Percentiles rank a stretch among this genome's conserved stretches.
Conservation (phyloP, 2,888 invertebrate species). For the Coleophora flavipennella region DNA sequence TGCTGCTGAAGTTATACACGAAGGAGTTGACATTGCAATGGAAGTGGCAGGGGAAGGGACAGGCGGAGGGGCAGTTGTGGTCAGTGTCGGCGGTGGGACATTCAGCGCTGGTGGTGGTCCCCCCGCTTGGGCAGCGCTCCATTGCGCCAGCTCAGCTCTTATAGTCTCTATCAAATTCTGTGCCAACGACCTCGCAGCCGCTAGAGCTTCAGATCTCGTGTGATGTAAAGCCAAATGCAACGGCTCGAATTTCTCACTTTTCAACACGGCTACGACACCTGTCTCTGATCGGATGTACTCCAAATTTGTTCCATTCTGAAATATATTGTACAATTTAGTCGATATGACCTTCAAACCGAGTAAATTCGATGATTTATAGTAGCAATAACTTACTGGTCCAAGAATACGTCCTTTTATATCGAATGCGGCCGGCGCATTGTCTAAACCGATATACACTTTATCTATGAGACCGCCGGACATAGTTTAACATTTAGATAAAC, state of each 20-base stretch:
- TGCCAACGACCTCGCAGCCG: constrained; percentile 80
- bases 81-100: constrained; percentile 51
- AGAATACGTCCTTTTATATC: constrained; percentile 82
- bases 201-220: constrained; percentile 77
- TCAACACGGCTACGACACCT: constrained; percentile 81
- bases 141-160: constrained; percentile 71
- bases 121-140: constrained; percentile 57
- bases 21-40: constrained; percentile 42
- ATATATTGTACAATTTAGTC: neutral
- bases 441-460: constrained; percentile 83
- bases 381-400: constrained; percentile 65
- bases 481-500: constrained; percentile 20
- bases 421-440: constrained; percentile 82
- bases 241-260: constrained; percentile 80
- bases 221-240: constrained; percentile 84
- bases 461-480: constrained; percentile 72
- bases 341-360: neutral
- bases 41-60: constrained; percentile 46
- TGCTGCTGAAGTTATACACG: constrained; percentile 41
- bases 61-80: constrained; percentile 45
- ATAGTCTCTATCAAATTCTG: constrained; percentile 86
- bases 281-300: constrained; percentile 85
- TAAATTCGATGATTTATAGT: constrained; percentile 1
- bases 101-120: constrained; percentile 57
- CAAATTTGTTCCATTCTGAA: constrained; percentile 77